These are phyloP conservation scores for Cryptoblepharus egeriae DNA, from an alignment of 2,797 vertebrate species.

Conservation along the genomic window DNA sequence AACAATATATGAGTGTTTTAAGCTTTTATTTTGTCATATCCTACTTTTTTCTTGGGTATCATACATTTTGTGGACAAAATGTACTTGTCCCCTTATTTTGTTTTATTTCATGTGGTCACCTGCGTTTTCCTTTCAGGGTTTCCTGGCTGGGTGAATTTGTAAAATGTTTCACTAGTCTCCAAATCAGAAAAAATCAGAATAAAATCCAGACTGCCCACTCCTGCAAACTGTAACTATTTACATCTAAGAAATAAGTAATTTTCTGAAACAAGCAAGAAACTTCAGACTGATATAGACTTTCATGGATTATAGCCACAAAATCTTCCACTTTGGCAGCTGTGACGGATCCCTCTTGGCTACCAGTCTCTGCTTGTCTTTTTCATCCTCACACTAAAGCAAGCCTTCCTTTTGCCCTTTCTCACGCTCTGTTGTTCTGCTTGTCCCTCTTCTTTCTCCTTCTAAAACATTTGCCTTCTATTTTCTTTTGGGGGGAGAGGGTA, in stretches of 20 bases:
- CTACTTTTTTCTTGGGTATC: no score
- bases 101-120: no score
- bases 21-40: no score
- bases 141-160: background rate
- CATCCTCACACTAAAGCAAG: background rate
- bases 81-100: no score
- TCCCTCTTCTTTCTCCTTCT: conserved; percentile 6
- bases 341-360: background rate
- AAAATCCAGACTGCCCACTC: background rate
- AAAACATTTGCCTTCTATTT: background rate
- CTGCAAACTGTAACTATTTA: background rate
- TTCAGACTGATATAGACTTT: background rate
- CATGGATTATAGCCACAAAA: background rate
- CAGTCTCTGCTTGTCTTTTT: background rate
- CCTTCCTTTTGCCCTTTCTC: conserved; percentile 19
- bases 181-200: background rate
- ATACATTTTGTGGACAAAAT: no score
- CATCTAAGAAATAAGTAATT: background rate
- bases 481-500: no score
- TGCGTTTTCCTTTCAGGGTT: no score
- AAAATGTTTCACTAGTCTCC: background rate
- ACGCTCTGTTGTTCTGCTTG: background rate
- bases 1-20: no score
- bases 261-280: background rate
- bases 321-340: conserved; percentile 2